phyloP scores from a whole-genome alignment of 2,888 invertebrate genomes.

The Incurvaria masculella region DNA sequence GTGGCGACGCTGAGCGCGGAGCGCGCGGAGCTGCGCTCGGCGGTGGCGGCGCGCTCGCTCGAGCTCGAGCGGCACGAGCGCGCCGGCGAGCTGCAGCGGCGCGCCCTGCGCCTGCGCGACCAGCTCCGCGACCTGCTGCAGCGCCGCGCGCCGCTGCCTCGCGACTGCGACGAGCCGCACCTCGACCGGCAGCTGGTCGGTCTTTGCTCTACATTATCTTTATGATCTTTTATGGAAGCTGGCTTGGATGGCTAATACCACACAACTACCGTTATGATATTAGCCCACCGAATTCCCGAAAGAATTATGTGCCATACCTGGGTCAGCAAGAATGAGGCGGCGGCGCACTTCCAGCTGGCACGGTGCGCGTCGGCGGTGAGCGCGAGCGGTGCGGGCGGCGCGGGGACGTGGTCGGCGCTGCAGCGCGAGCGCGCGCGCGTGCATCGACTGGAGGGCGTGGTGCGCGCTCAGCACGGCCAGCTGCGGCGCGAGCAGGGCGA shows the following conservation, averaged over 20 bases:
- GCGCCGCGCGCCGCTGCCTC: slow-evolving; percentile 32
- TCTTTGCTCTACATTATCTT: too few species aligned
- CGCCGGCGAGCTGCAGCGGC: slow-evolving; percentile 36
- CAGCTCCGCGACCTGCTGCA: slow-evolving; percentile 33
- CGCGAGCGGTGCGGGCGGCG: slow-evolving; percentile 29
- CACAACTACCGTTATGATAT: too few species aligned
- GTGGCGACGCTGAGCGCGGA: slow-evolving; percentile 36
- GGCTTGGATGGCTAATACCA: too few species aligned
- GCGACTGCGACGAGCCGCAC: too few species aligned
- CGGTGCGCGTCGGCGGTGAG: slow-evolving; percentile 36
- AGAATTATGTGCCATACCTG: too few species aligned
- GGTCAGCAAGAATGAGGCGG: not conserved
- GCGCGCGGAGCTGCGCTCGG: slow-evolving; percentile 33
- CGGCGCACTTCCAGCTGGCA: slow-evolving; percentile 23
- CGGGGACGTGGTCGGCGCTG: slow-evolving; percentile 40
- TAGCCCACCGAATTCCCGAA: too few species aligned
- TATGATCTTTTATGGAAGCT: not conserved
- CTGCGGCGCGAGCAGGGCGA: slow-evolving; percentile 37
- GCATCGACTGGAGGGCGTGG: slow-evolving; percentile 36
- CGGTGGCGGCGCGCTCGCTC: slow-evolving; percentile 39
- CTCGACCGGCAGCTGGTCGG: too few species aligned
- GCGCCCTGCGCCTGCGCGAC: too few species aligned
- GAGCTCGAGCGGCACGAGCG: slow-evolving; percentile 48
- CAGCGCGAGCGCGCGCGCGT: slow-evolving; percentile 39
- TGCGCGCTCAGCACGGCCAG: slow-evolving; percentile 37